Evolutionary conservation across 2,113 vertebrate species (phyloP).

Genomic region (Archocentrus centrarchus): DNA sequence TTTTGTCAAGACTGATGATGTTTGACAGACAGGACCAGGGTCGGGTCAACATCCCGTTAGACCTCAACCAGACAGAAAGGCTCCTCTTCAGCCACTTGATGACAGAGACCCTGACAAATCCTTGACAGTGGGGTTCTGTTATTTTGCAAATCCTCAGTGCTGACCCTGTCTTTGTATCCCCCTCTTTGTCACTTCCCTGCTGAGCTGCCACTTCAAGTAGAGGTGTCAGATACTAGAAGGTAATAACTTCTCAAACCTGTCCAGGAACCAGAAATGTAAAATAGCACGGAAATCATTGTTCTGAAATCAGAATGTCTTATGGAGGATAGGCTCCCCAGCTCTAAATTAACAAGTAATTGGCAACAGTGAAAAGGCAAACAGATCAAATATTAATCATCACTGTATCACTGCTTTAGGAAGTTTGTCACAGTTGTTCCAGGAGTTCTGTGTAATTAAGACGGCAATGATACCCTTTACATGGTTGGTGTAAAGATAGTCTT

Average conservation of each 20-base stretch:
- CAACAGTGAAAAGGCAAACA: background rate
- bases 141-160: constrained; percentile 27
- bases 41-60: constrained; percentile 63
- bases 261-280: constrained; percentile 32
- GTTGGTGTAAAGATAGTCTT: background rate
- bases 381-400: background rate
- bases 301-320: background rate
- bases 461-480: background rate
- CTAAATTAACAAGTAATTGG: constrained; percentile 18
- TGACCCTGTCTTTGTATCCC: constrained; percentile 23
- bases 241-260: constrained; percentile 52
- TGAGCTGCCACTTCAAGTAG: constrained; percentile 38
- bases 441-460: background rate
- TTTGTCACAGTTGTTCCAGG: constrained; percentile 14
- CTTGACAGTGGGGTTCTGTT: constrained; percentile 45
- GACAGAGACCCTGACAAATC: constrained; percentile 41
- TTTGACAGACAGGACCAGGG: constrained; percentile 55
- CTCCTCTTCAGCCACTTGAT: constrained; percentile 20
- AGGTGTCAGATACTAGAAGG: constrained; percentile 36
- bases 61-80: constrained; percentile 42
- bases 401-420: background rate
- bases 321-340: constrained; percentile 6
- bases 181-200: constrained; percentile 1
- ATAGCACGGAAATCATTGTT: background rate
- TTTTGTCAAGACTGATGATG: constrained; percentile 48